These are phyloP conservation scores for Cebus imitator DNA, from an alignment of 2,113 vertebrate species.

Conservation along the genomic window DNA sequence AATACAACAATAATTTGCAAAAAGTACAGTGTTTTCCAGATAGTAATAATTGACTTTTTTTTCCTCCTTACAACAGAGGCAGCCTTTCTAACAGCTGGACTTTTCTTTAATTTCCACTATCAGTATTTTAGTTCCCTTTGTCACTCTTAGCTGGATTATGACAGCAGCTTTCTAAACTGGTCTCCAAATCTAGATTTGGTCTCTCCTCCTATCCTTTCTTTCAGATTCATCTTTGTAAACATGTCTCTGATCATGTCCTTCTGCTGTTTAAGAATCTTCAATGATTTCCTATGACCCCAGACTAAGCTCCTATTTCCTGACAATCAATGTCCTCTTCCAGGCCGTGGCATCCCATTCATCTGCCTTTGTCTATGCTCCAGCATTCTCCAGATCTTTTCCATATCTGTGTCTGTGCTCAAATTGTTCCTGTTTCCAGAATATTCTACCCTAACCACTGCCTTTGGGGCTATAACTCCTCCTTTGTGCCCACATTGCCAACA, in stretches of 20 bases:
- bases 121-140: neutral
- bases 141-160: neutral
- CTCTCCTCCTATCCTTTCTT: neutral
- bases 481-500: neutral
- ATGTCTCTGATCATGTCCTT: neutral
- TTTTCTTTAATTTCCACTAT: neutral
- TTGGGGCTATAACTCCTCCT: neutral
- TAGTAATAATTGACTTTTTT: neutral
- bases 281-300: neutral
- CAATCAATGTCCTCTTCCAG: neutral
- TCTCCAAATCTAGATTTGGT: neutral
- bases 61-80: neutral
- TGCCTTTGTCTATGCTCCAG: neutral
- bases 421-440: neutral
- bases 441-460: neutral
- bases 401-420: neutral
- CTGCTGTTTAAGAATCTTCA: neutral
- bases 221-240: neutral
- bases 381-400: neutral
- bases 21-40: neutral
- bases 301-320: neutral
- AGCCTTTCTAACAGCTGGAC: neutral
- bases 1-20: neutral
- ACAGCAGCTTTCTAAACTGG: neutral
- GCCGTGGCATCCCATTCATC: rapidly evolving